A percentile compares a stretch with the other conserved stretches of the same genome.
phyloP scores from a whole-genome alignment of 2,113 vertebrate genomes.

The Xiphophorus couchianus region DNA sequence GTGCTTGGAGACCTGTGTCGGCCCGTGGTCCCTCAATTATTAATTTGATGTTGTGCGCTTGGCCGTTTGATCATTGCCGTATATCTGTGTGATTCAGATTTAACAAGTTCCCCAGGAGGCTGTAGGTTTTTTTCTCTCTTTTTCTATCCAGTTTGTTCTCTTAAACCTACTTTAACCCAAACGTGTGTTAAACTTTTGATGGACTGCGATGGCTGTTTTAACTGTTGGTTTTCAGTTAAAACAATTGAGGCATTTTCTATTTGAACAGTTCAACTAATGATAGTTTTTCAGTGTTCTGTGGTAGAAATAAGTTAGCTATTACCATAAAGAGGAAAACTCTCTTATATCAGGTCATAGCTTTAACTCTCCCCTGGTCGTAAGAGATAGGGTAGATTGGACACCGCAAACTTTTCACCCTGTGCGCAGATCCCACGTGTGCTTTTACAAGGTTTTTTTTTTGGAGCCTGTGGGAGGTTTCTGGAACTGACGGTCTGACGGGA shows the following conservation, averaged over 20 bases:
- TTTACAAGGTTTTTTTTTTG: too few relatives aligned
- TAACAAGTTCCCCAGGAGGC: constrained; percentile 73
- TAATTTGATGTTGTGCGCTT: constrained; percentile 67
- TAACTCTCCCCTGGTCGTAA: background rate
- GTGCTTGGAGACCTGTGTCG: constrained; percentile 59
- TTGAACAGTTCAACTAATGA: background rate
- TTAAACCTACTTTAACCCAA: constrained; percentile 23
- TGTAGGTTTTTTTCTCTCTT: constrained; percentile 18
- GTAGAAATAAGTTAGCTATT: background rate
- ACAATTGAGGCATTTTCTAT: background rate
- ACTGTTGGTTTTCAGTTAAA: background rate
- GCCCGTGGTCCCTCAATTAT: constrained; percentile 78
- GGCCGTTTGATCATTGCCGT: constrained; percentile 77
- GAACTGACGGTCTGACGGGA: too few relatives aligned
- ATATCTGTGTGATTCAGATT: constrained; percentile 73
- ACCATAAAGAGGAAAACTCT: constrained; percentile 11
- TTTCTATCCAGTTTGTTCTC: constrained; percentile 48
- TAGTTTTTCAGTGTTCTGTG: background rate
- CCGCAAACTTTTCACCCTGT: too few relatives aligned
- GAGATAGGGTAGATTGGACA: too few relatives aligned
- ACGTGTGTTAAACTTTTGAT: constrained; percentile 22
- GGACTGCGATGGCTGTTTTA: constrained; percentile 15
- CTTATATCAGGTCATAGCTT: constrained; percentile 3
- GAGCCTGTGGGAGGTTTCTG: too few relatives aligned
- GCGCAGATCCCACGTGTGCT: too few relatives aligned